Evolutionary conservation across 2,113 vertebrate species (phyloP).

Genomic region (Hylia prasina): DNA sequence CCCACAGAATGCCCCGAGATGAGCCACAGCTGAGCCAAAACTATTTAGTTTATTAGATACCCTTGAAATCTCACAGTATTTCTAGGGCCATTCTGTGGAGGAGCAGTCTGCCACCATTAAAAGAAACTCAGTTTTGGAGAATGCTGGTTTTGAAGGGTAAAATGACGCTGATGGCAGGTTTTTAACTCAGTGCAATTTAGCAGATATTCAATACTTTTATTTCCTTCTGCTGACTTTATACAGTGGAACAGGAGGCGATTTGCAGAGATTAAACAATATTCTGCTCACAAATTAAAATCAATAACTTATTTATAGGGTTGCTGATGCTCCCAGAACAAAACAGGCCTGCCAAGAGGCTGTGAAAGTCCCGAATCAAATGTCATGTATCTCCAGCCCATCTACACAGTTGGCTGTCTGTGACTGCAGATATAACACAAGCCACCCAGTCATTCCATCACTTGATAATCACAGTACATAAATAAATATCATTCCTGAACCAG

Average conservation of each 20-base stretch:
- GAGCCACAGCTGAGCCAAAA: background rate
- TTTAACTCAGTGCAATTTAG: background rate
- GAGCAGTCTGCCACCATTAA: background rate
- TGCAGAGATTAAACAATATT: conserved; percentile 37
- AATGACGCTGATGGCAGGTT: background rate
- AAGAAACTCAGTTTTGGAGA: background rate
- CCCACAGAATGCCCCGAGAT: background rate
- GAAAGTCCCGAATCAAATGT: background rate
- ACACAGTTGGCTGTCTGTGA: background rate
- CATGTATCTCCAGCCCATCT: background rate
- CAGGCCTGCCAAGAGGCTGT: background rate
- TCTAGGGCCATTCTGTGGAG: background rate
- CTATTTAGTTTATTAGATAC: background rate
- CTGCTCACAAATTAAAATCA: conserved; percentile 54
- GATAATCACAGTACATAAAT: background rate
- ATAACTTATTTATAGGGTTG: conserved; percentile 50
- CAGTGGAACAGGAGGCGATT: background rate
- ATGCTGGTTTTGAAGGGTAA: background rate
- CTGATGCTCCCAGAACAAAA: background rate
- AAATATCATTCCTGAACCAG: background rate
- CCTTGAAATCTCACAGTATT: background rate
- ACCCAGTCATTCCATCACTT: background rate
- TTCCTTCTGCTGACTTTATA: conserved; percentile 34
- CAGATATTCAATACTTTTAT: conserved; percentile 23
- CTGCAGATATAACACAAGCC: background rate